Base-by-base conservation (phyloP, 2,113 vertebrate species). In the Naja naja region DNA sequence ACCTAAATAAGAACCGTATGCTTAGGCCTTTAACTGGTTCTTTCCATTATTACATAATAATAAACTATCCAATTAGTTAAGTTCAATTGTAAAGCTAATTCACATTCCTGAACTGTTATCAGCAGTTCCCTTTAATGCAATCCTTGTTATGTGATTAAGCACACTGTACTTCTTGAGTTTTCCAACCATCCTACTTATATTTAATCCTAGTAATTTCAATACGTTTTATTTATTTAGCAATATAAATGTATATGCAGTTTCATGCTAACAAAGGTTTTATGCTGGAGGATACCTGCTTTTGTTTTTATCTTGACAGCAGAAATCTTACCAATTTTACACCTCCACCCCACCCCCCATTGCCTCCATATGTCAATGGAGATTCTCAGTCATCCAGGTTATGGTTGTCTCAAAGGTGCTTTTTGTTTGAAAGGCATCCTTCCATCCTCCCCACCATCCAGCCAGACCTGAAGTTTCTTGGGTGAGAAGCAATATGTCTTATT, bases 11-110 rank as follows among this genome's bases (percentile, higher is more conserved):
- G 94, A 85, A 54, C 89, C 60, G 91, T 39, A 0, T 0, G 86
- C 34, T 92, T 0, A 0, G 58, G 91, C 89, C 85, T 89, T 92
- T 60, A 94, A 91, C 94, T 45, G 95, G 95, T 95, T 96, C 93
- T 96, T 97, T 97, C 96, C 96, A 97, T 88, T 87, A 94, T 96
- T 95, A 95, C 88, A 95, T 90, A 96, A 96, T 58, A 96, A 95
- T 30, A 94, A 94, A 94, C 89, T 94, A 95, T 92, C 60, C 94
- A 93, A 56, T 90, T 45, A 89, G 54, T 85, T 91, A 85, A 92
- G 25, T 45, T 94, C 74, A 93, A 96, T 90, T 90, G 95, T 60
- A 94, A 95, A 7, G 18, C 39, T 90, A 30, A 94, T 93, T 92
- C 95, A 91, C 49, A 87, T 74, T 87, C 91, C 74, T 12, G 43